Conservation (phyloP, 2,797 vertebrate genomes). For the Todus mexicanus region DNA sequence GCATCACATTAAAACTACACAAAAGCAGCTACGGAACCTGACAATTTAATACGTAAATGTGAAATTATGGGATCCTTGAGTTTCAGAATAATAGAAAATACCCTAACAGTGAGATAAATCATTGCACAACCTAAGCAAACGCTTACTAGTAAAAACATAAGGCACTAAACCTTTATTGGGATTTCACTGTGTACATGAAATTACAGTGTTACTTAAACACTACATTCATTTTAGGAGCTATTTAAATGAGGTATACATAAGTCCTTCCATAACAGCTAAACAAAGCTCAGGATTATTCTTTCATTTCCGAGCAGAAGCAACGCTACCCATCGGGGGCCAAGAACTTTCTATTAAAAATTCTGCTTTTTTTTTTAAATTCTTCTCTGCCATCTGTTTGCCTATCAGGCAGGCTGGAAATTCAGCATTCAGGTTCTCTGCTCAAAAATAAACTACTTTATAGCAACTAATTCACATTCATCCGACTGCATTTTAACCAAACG, state of each 20-base stretch:
- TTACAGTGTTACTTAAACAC: not conserved
- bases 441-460: too few species aligned
- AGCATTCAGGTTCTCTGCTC: not conserved
- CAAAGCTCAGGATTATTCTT: not conserved
- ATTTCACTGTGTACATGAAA: constrained; percentile 6
- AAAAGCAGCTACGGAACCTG: not conserved
- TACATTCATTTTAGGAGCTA: constrained; percentile 11
- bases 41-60: not conserved
- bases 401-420: not conserved
- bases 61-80: not conserved
- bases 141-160: constrained; percentile 7
- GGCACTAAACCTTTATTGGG: constrained; percentile 20
- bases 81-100: not conserved
- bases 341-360: not conserved
- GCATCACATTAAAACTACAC: not conserved
- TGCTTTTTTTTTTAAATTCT: not conserved
- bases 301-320: not conserved
- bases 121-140: not conserved
- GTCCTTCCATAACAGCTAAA: not conserved
- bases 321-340: not conserved
- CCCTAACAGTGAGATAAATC: not conserved
- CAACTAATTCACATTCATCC: too few species aligned
- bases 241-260: constrained; percentile 13
- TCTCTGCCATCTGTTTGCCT: not conserved
- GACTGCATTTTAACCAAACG: too few species aligned